Evolutionary conservation across 1,140 invertebrate genomes (phyloP).

Genomic region (Bombus ignitus): DNA sequence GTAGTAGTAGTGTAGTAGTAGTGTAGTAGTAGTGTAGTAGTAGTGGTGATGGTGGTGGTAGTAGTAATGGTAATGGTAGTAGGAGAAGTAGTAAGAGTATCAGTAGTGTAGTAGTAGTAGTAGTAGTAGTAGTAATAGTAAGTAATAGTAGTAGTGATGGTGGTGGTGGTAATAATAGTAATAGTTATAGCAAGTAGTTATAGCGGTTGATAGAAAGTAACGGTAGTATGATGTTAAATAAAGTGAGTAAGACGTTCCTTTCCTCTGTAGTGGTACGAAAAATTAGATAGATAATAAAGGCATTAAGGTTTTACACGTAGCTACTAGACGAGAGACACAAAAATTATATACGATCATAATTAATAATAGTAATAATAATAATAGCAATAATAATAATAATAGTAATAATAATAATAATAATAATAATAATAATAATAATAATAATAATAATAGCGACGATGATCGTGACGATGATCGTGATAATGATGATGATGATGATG

Average conservation of each 20-base stretch:
- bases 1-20: slow-evolving; percentile 48
- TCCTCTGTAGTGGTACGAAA: slow-evolving; percentile 44
- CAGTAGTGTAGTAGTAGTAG: slow-evolving; percentile 26
- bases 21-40: slow-evolving; percentile 69
- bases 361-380: slow-evolving; percentile 66
- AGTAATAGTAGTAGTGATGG: slow-evolving; percentile 68
- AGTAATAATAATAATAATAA: slow-evolving; percentile 56
- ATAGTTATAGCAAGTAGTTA: slow-evolving; percentile 57
- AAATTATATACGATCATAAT: slow-evolving; percentile 68
- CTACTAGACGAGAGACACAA: slow-evolving; percentile 68
- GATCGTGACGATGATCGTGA: slow-evolving; percentile 46
- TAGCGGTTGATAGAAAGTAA: slow-evolving; percentile 25
- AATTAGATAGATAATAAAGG: slow-evolving; percentile 60
- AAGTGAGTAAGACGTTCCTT: slow-evolving; percentile 37
- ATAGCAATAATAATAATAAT: slow-evolving; percentile 59
- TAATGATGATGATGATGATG: slow-evolving; percentile 55
- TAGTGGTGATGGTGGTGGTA: slow-evolving; percentile 53
- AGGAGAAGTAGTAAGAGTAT: slow-evolving; percentile 38
- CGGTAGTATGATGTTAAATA: slow-evolving; percentile 38
- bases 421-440: slow-evolving; percentile 65
- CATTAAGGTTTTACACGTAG: slow-evolving; percentile 66
- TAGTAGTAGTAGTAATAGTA: slow-evolving; percentile 76
- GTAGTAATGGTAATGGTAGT: slow-evolving; percentile 61
- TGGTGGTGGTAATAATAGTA: slow-evolving; percentile 67
- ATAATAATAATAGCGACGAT: slow-evolving; percentile 61